Evolutionary conservation across 2,888 invertebrate genomes (phyloP).

Genomic region (Eupithecia vulgata): DNA sequence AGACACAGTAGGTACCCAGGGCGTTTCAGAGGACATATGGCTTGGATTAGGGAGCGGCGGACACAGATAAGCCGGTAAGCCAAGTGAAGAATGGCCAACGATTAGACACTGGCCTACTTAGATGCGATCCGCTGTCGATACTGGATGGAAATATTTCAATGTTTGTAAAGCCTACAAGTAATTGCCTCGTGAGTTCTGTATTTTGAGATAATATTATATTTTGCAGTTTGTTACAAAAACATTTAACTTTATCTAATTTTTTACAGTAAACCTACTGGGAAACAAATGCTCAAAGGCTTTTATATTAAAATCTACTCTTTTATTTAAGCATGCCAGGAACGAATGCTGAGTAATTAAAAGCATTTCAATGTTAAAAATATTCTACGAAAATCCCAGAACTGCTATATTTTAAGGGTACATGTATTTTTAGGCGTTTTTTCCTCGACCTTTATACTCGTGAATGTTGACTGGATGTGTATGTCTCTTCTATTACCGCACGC

Average conservation of each 20-base stretch:
- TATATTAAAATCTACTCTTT: neutral
- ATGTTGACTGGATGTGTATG: no score
- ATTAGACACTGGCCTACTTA: slow-evolving; percentile 6
- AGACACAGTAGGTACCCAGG: neutral
- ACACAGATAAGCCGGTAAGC: slow-evolving; percentile 3
- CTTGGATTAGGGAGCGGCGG: neutral
- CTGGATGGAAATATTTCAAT: neutral
- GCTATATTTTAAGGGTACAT: neutral
- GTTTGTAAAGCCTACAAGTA: neutral
- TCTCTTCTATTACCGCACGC: no score
- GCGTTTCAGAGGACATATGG: neutral
- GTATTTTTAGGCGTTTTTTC: no score
- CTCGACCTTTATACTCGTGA: no score
- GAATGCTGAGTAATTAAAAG: neutral
- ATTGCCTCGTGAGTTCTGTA: neutral
- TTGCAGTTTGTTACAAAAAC: neutral
- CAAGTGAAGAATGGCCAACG: slow-evolving; percentile 1
- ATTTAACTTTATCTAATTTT: neutral
- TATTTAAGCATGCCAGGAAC: neutral
- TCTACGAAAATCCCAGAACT: neutral
- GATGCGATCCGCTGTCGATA: neutral
- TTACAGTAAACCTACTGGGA: neutral
- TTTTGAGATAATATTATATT: neutral
- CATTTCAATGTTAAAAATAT: neutral
- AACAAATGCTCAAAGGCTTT: neutral